Evolutionary conservation across 2,888 invertebrate species (phyloP).

Genomic region (Conops quadrifasciatus): DNA sequence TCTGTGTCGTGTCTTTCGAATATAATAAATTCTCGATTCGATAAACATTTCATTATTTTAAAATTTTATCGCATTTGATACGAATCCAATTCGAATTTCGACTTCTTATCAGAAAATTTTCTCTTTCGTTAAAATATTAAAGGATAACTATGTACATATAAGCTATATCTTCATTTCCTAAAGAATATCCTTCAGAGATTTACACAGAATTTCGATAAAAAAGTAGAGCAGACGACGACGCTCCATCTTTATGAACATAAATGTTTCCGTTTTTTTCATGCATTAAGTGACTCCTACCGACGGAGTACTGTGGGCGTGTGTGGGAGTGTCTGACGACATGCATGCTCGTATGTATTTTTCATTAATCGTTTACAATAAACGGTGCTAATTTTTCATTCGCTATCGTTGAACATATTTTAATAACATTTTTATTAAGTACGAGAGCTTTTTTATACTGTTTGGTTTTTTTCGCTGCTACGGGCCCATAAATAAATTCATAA

Average conservation of each 20-base stretch:
- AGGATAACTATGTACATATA: too few species aligned
- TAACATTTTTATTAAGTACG: constrained; percentile 28
- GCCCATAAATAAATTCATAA: neutral
- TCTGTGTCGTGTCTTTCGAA: too few species aligned
- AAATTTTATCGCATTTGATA: too few species aligned
- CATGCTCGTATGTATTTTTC: neutral
- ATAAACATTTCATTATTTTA: too few species aligned
- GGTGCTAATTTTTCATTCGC: constrained; percentile 9
- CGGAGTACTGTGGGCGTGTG: neutral
- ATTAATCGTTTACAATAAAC: constrained; percentile 26
- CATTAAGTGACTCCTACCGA: too few species aligned
- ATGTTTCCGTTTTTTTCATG: too few species aligned
- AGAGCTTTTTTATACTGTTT: neutral
- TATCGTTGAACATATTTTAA: constrained; percentile 26
- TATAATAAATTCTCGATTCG: too few species aligned
- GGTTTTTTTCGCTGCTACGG: neutral
- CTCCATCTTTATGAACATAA: too few species aligned
- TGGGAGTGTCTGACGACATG: neutral
- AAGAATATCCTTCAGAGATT: neutral
- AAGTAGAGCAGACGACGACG: neutral
- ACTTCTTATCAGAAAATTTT: too few species aligned
- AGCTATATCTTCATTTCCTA: neutral
- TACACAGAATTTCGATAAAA: neutral
- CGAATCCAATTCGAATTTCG: too few species aligned
- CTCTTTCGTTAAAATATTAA: too few species aligned